A percentile compares a stretch with the other conserved stretches of the same genome.
These are phyloP conservation scores for Chrysochloris asiatica DNA, from an alignment of 2,113 vertebrate species.

Conservation along the genomic window DNA sequence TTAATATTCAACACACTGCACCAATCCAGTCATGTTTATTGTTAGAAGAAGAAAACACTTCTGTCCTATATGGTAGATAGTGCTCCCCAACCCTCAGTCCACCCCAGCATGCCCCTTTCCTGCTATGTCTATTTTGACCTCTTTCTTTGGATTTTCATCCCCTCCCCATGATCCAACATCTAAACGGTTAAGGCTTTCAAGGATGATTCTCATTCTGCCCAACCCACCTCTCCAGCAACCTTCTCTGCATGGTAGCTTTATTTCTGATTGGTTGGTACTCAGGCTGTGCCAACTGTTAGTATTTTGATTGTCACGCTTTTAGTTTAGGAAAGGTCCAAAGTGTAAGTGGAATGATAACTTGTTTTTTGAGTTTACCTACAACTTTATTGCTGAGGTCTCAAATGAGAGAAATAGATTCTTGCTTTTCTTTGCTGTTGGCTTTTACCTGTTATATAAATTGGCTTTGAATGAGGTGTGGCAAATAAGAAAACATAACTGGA, in stretches of 20 bases:
- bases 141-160: background rate
- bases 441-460: background rate
- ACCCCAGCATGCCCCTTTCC: background rate
- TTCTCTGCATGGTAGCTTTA: background rate
- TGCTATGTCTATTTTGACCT: background rate
- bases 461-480: background rate
- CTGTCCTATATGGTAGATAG: background rate
- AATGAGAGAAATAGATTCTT: background rate
- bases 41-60: background rate
- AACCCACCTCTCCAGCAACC: background rate
- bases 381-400: background rate
- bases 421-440: background rate
- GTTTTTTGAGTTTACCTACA: background rate
- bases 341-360: background rate
- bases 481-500: too few relatives aligned
- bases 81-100: background rate
- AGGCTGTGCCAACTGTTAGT: background rate
- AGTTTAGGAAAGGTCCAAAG: background rate
- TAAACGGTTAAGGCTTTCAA: background rate
- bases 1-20: background rate
- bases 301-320: background rate
- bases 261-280: background rate
- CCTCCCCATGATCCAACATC: background rate
- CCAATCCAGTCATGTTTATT: background rate
- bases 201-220: background rate